Percentiles rank a stretch among this genome's conserved stretches.
phyloP scores from a whole-genome alignment of 2,888 invertebrate genomes.

The Drosophila suboccidentalis region DNA sequence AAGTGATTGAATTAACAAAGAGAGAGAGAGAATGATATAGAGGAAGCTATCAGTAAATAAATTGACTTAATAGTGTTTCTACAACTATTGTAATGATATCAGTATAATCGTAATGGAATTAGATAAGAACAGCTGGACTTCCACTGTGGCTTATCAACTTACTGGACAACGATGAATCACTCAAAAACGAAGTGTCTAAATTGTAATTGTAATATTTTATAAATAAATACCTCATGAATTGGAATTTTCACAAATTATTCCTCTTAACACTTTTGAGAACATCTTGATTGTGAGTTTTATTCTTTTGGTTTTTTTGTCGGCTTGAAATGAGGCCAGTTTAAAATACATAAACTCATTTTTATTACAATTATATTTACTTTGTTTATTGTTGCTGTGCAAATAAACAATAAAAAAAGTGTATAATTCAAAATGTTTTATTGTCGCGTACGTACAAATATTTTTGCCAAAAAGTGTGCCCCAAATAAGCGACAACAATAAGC shows the following conservation, averaged over 20 bases:
- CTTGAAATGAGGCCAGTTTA: slow-evolving; percentile 72
- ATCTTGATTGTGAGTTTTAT: slow-evolving; percentile 18
- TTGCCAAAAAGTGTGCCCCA: slow-evolving; percentile 57
- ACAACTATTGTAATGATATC: slow-evolving; percentile 7
- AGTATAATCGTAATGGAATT: slow-evolving; percentile 10
- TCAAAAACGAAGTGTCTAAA: background rate
- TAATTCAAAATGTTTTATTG: slow-evolving; percentile 65
- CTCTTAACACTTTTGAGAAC: slow-evolving; percentile 1
- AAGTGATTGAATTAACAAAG: background rate
- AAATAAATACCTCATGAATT: background rate
- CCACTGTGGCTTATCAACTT: slow-evolving; percentile 16
- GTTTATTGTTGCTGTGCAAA: slow-evolving; percentile 41
- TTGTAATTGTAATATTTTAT: background rate
- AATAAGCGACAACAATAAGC: slow-evolving; percentile 45
- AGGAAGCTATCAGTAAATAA: slow-evolving; percentile 8
- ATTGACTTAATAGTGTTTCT: slow-evolving; percentile 7
- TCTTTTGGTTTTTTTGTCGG: background rate
- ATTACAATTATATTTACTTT: slow-evolving; percentile 14
- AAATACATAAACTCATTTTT: slow-evolving; percentile 72
- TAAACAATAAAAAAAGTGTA: slow-evolving; percentile 51
- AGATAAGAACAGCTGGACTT: slow-evolving; percentile 21
- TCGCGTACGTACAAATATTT: slow-evolving; percentile 71
- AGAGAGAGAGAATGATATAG: background rate
- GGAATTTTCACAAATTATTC: background rate
- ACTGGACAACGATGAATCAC: slow-evolving; percentile 1